Evolutionary conservation across 2,888 invertebrate species (phyloP).

Genomic region (Acleris emargana): DNA sequence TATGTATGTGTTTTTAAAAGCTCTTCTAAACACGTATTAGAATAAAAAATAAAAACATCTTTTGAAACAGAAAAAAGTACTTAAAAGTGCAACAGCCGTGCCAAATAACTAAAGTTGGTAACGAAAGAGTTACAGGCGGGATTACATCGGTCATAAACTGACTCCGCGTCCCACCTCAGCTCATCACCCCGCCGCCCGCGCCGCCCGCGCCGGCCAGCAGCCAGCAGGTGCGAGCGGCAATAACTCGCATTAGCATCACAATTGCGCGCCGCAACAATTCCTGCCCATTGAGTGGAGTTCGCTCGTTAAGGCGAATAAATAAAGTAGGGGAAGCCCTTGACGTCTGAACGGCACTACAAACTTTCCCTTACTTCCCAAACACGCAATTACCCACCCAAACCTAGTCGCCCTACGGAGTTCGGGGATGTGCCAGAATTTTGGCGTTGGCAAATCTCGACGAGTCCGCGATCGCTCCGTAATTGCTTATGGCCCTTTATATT

Average conservation of each 20-base stretch:
- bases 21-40: too few relatives aligned
- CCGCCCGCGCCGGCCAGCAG: not conserved
- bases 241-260: conserved; percentile 49
- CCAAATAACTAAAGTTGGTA: too few relatives aligned
- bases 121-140: too few relatives aligned
- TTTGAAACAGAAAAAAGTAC: too few relatives aligned
- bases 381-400: not conserved
- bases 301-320: conserved; percentile 53
- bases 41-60: too few relatives aligned
- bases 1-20: too few relatives aligned
- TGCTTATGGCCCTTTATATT: conserved; percentile 50
- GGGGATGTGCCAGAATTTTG: not conserved
- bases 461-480: conserved; percentile 48
- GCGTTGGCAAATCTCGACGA: conserved; percentile 25
- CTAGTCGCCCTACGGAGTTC: not conserved
- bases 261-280: conserved; percentile 41
- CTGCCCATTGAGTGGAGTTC: conserved; percentile 43
- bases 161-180: not conserved
- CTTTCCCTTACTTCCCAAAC: not conserved
- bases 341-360: conserved; percentile 43
- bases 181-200: not conserved
- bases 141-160: too few relatives aligned
- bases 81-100: too few relatives aligned
- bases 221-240: conserved; percentile 37
- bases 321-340: conserved; percentile 43